Evolutionary conservation across 1,140 invertebrate species (phyloP), one percentile per base, ranked within the genome.

Genomic region (Drosophila auraria): DNA sequence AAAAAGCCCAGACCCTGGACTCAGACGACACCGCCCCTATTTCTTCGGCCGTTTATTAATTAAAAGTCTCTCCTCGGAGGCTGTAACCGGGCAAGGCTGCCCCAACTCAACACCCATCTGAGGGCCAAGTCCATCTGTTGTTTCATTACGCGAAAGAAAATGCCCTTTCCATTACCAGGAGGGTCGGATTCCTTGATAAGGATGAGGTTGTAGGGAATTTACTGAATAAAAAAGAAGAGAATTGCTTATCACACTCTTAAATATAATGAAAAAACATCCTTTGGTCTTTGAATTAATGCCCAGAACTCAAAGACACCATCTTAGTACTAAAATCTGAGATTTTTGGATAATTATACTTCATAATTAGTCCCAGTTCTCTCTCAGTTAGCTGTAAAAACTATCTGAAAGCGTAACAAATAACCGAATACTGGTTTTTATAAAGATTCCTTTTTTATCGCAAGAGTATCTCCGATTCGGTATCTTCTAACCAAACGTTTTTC

Each of bases 21-120:
- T 25, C 54, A 11, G 54, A 40, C 36, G 8, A 40, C 23, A 15
- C 54, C 54, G 44, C 44, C 50, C 68, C 53, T 70, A 70, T 80
- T 87, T 56, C 63, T 57, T 73, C 57, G 69, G 57, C 56, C 51
- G 63, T 83, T 81, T 87, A 87, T 89, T 87, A 87, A 87, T 89
- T 89, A 87, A 87, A 89, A 89, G 81, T 74, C 61, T 80, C 80
- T 63, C 71, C 36, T 69, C 50, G 66, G 60, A 49, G 65, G 83
- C 76, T 80, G 68, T 78, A 84, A 80, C 74, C 50, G 76, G 77
- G 65, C 53, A 54, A 50, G 66, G 53, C 65, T 44, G 75, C 38
- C 12, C 66, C 75, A 61, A 60, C 64, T 78, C 75, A 78, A 78
- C 75, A 78, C 75, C 75, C 65, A 56, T 44, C 56, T 36, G 14